Base-by-base conservation (phyloP, 2,113 vertebrate species). In the Gila orcuttii region DNA sequence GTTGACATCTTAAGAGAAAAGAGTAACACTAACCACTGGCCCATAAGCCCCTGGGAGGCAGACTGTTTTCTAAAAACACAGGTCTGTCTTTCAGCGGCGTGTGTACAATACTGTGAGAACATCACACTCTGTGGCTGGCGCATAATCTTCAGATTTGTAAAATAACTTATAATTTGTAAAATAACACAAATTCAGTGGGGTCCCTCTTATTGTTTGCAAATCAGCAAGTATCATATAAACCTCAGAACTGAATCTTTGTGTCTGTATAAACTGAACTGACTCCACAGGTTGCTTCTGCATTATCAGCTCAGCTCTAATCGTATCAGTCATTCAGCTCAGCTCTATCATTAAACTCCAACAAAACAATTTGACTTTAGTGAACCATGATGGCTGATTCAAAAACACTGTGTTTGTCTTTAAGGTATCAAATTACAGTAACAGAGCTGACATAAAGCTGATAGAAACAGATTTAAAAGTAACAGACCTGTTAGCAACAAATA, bases 1-100 rank as follows among this genome's bases (percentile, higher is more conserved):
- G 62, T 82, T 82, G 79, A 82, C 79, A 82, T 82, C 62, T 82
- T 82, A 82, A 82, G 79, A 82, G 79, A 82, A 80, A 82, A 82
- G 79, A 82, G 45, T 82, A 69, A 69, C 62, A 82, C 79, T 82
- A 82, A 82, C 79, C 79, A 82, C 79, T 82, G 79, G 79, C 62
- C 79, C 79, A 82, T 82, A 82, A 82, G 69, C 79, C 45, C 62
- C 79, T 31, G 62, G 79, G 79, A 82, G 62, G 79, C 62, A 68
- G 79, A 82, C 62, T 33, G 79, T 42, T 66, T 81, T 47, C 57
- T 66, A 47, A 82, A 80, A 82, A 82, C 79, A 82, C 79, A 69
- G 79, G 79, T 36, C 79, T 82, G 79, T 82, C 62, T 21, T 82
- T 82, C 17, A 68, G 79, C 10, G 1, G 79, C 0, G 11, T 64